These are phyloP conservation scores for Drosophila prostipennis DNA, from an alignment of 2,888 invertebrate genomes.

Conservation along the genomic window DNA sequence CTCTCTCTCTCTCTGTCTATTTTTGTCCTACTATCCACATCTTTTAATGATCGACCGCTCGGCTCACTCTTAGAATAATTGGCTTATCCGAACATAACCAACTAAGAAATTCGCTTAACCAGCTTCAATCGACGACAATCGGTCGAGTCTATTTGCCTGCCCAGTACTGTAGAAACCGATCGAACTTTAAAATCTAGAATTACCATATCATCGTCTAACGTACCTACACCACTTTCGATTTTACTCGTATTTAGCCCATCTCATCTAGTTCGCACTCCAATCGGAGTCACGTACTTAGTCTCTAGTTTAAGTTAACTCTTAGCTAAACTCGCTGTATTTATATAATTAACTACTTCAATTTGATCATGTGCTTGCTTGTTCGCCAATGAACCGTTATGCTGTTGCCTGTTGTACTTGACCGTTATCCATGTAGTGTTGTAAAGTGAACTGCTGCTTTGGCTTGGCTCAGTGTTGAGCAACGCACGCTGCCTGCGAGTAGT, in stretches of 20 bases:
- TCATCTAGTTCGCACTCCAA: constrained; percentile 19
- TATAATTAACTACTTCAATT: constrained; percentile 6
- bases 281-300: constrained; percentile 32
- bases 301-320: constrained; percentile 39
- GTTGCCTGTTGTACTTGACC: constrained; percentile 1
- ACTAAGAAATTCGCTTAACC: constrained; percentile 25
- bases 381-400: background rate
- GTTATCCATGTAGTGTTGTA: constrained; percentile 28
- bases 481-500: constrained; percentile 33
- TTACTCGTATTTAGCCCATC: constrained; percentile 22
- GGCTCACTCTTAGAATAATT: constrained; percentile 29
- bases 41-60: constrained; percentile 4
- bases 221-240: constrained; percentile 21
- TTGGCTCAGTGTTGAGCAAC: constrained; percentile 20
- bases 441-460: constrained; percentile 20
- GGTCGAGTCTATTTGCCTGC: constrained; percentile 21
- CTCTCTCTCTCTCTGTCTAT: constrained; percentile 11
- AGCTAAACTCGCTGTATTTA: constrained; percentile 12
- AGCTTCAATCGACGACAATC: constrained; percentile 13
- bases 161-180: constrained; percentile 35
- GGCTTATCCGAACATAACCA: constrained; percentile 10
- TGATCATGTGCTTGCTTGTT: constrained; percentile 18
- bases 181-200: constrained; percentile 24
- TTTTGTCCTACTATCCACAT: constrained; percentile 11
- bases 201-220: constrained; percentile 16